Base-by-base conservation (phyloP, 2,797 vertebrate species). In the Balearica regulorum region DNA sequence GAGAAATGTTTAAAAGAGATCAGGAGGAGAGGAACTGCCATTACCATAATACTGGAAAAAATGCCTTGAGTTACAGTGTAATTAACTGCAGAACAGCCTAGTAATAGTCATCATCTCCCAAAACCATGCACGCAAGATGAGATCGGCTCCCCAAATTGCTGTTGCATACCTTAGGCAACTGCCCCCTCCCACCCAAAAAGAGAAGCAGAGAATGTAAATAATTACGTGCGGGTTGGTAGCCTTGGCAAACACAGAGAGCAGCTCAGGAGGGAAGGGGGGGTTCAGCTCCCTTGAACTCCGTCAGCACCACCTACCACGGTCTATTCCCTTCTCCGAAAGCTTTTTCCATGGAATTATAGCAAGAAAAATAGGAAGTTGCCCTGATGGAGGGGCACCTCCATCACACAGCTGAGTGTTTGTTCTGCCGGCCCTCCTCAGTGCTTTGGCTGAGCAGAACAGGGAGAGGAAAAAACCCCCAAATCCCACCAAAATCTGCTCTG, bases 1-100 rank as follows among this genome's bases (percentile, higher is more conserved):
- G 43, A 93, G 87, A 92, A 75, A 82, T 69, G 71, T 90, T 89
- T 65, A 87, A 72, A 83, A 73, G 73, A 81, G 68, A 93, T 76
- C 61, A 92, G 77, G 68, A 92, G 68, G 87, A 93, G 51, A 90
- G 61, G 51, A 94, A 44, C 86, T 54, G 72, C 33, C 21, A 60
- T 82, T 76, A 81, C 55, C 53, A 26, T 58, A 85, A 87, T 39
- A 69, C 8, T 48, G 75, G 87, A 79, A 87, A 78, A 79, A 96
- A 81, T 4, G 88, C 80, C 86, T 80, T 55, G 81, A 88, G 78
- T 93, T 81, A 87, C 85, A 89, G 19, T 10, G 83, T 73, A 87
- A 93, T 89, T 87, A 95, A 87, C 60, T 83, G 90, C 64, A 90
- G 62, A 75, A 94, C 11, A 49, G 77, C 53, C 82, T 31, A 35